These are phyloP conservation scores for Zaprionus obscuricornis DNA, from an alignment of 2,888 invertebrate genomes.

Conservation along the genomic window DNA sequence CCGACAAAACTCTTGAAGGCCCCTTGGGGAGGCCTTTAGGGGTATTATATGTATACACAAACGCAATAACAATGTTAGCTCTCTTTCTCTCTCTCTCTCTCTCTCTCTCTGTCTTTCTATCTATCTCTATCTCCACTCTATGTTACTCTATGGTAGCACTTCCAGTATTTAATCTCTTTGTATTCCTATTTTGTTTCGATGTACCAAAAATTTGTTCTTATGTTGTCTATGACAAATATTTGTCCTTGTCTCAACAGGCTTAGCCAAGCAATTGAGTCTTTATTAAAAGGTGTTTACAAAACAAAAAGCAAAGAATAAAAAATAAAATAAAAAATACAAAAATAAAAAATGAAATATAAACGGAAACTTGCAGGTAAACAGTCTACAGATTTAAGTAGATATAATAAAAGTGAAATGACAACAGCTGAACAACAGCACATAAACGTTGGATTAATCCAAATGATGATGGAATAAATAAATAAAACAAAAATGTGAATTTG, in stretches of 20 bases:
- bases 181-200: no score
- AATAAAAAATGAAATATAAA: slow-evolving; percentile 1
- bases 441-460: background rate
- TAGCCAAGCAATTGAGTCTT: slow-evolving; percentile 29
- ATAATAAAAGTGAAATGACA: background rate
- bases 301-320: no score
- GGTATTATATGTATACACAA: slow-evolving; percentile 3
- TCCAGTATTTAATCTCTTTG: no score
- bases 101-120: no score
- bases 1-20: slow-evolving; percentile 8
- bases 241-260: slow-evolving; percentile 41
- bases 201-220: slow-evolving; percentile 3
- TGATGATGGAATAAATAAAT: background rate
- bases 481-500: background rate
- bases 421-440: background rate
- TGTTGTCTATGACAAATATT: slow-evolving; percentile 34
- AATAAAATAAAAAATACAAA: slow-evolving; percentile 14
- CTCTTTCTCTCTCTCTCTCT: no score
- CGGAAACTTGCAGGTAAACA: slow-evolving; percentile 4
- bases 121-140: no score
- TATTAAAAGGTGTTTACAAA: no score
- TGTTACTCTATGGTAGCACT: no score
- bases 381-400: slow-evolving; percentile 4
- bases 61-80: background rate
- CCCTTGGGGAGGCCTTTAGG: background rate